phyloP scores from a whole-genome alignment of 92 coral and sea anemone genomes.

The Palythoa heliodiscus region DNA sequence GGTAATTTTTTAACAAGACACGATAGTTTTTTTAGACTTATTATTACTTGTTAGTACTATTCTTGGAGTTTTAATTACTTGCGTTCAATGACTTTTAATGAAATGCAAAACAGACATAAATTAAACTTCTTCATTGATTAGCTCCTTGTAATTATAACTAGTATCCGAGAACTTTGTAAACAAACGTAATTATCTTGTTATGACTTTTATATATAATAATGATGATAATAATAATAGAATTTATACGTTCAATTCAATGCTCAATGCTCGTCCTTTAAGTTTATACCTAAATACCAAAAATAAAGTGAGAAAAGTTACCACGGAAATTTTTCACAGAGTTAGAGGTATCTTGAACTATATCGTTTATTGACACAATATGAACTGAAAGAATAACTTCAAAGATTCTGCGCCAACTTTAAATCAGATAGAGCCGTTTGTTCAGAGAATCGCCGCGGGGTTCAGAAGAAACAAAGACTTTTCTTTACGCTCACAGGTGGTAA shows the following conservation, averaged over 20 bases:
- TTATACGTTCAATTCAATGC: background rate
- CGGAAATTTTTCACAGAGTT: background rate
- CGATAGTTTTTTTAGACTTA: too few species aligned
- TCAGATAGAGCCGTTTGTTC: slow-evolving; percentile 9
- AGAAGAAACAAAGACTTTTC: background rate
- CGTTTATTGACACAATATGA: background rate
- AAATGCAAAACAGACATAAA: background rate
- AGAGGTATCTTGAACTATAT: background rate
- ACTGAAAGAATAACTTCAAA: slow-evolving; percentile 2
- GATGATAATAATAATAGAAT: background rate
- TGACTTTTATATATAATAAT: background rate
- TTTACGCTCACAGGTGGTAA: slow-evolving; percentile 8
- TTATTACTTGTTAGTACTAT: background rate
- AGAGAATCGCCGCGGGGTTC: slow-evolving; percentile 13
- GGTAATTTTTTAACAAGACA: background rate
- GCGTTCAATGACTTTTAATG: slow-evolving; percentile 4
- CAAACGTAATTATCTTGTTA: background rate
- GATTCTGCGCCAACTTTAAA: slow-evolving; percentile 19
- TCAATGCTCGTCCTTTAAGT: background rate
- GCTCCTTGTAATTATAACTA: background rate
- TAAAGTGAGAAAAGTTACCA: background rate
- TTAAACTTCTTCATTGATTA: background rate
- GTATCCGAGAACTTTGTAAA: background rate
- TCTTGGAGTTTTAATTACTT: background rate
- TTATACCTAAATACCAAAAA: background rate